A percentile compares a stretch with the other conserved stretches of the same genome.
Conservation (phyloP, 1,140 invertebrate genomes). For the Drosophila varians region DNA sequence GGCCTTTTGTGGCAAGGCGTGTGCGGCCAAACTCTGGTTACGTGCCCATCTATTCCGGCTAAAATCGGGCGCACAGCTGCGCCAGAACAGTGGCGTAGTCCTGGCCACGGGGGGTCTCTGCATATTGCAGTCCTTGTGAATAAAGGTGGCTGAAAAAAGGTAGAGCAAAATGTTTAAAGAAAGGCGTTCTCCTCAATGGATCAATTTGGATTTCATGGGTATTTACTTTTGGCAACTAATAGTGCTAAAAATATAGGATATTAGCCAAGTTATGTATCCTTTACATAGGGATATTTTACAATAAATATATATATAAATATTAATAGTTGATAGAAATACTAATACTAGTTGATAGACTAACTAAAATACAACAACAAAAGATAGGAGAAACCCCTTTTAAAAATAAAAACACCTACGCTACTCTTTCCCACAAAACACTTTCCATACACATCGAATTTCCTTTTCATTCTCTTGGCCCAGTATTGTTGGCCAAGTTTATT, state of each 20-base stretch:
- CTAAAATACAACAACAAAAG: too few species aligned
- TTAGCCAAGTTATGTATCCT: neutral
- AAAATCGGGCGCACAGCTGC: constrained; percentile 64
- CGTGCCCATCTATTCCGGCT: constrained; percentile 72
- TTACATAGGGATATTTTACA: neutral
- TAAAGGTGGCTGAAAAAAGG: neutral
- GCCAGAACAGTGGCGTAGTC: constrained; percentile 46
- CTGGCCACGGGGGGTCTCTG: constrained; percentile 16
- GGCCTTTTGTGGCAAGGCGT: constrained; percentile 71
- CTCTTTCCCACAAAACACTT: neutral
- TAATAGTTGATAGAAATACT: too few species aligned
- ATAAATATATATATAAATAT: too few species aligned
- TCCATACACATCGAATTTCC: constrained; percentile 45
- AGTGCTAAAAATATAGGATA: neutral
- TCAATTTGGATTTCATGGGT: neutral
- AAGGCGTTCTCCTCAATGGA: neutral
- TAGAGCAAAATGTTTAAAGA: neutral
- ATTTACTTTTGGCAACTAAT: neutral
- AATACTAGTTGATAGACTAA: too few species aligned
- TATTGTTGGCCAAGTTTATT: constrained; percentile 67
- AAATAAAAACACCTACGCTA: neutral
- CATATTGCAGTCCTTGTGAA: constrained; percentile 10
- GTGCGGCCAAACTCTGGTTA: constrained; percentile 64
- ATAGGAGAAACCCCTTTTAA: neutral
- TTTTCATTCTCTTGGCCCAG: constrained; percentile 37